These are phyloP conservation scores for Drosophila cardini DNA, from an alignment of 1,140 invertebrate genomes.

Conservation along the genomic window DNA sequence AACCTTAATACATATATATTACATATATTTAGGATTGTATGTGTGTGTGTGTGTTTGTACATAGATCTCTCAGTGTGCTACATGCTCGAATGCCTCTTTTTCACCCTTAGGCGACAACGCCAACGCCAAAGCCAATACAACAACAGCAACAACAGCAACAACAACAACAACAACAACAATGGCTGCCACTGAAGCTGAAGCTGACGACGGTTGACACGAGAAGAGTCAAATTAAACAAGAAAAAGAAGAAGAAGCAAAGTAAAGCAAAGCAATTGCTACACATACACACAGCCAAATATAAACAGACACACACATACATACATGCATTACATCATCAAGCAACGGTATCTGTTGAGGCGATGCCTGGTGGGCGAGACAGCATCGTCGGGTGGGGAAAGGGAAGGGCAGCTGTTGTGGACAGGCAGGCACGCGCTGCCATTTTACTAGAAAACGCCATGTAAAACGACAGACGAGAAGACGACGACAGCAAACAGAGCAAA, in stretches of 20 bases:
- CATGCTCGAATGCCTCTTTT: slow-evolving; percentile 78
- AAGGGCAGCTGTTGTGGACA: slow-evolving; percentile 3
- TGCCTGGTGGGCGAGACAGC: neutral
- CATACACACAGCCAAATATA: slow-evolving; percentile 13
- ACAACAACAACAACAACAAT: slow-evolving; percentile 59
- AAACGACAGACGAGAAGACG: slow-evolving; percentile 43
- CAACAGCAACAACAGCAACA: slow-evolving; percentile 28
- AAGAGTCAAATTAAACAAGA: slow-evolving; percentile 66
- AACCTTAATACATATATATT: slow-evolving; percentile 23
- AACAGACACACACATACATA: slow-evolving; percentile 28
- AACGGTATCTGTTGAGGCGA: slow-evolving; percentile 5
- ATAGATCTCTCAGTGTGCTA: slow-evolving; percentile 3
- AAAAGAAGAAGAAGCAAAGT: slow-evolving; percentile 14
- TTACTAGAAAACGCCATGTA: slow-evolving; percentile 81
- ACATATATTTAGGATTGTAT: slow-evolving; percentile 11
- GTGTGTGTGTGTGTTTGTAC: slow-evolving; percentile 19
- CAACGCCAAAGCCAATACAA: slow-evolving; percentile 67
- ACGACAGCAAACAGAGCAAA: slow-evolving; percentile 40
- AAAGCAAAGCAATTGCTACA: slow-evolving; percentile 28
- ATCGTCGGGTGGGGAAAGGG: neutral
- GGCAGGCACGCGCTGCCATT: slow-evolving; percentile 71
- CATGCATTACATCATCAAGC: neutral
- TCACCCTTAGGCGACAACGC: slow-evolving; percentile 80
- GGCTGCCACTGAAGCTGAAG: slow-evolving; percentile 50
- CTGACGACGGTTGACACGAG: slow-evolving; percentile 80